phyloP scores from a whole-genome alignment of 1,140 invertebrate species.

The Neoseiulus cucumeris region DNA sequence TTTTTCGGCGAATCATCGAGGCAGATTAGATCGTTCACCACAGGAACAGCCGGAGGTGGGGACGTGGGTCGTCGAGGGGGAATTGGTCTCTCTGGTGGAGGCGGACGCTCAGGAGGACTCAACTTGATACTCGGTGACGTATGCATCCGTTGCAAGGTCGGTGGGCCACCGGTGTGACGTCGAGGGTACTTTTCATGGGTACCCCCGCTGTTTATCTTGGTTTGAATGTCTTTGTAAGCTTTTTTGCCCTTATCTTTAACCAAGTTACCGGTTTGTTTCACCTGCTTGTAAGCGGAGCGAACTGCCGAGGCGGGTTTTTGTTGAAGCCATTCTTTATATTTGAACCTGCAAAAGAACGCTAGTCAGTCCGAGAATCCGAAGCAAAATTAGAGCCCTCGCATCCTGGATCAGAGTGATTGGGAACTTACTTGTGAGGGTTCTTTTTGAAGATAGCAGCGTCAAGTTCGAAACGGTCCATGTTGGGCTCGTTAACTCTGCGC shows the following conservation, averaged over 20 bases:
- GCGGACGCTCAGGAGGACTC: neutral
- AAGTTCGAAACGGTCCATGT: neutral
- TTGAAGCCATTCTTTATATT: constrained; percentile 6
- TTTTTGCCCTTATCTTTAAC: constrained; percentile 6
- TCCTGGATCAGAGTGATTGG: neutral
- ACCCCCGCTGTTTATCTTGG: neutral
- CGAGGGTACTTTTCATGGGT: neutral
- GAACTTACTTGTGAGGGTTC: neutral
- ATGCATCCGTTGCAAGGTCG: neutral
- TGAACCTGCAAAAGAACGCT: neutral
- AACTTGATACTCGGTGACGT: neutral
- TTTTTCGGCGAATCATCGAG: constrained; percentile 1
- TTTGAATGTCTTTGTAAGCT: neutral
- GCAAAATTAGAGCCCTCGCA: neutral
- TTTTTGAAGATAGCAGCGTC: constrained; percentile 1
- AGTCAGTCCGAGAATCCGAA: neutral
- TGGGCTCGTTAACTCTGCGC: constrained; percentile 1
- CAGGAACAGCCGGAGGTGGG: neutral
- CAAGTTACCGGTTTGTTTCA: neutral
- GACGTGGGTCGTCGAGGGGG: neutral
- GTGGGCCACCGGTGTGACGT: neutral
- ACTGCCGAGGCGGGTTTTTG: constrained; percentile 4
- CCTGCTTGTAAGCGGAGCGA: neutral
- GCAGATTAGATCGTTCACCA: neutral
- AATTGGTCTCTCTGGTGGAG: neutral